A percentile compares a stretch with the other conserved stretches of the same genome.
Evolutionary conservation across 2,797 vertebrate genomes (phyloP).

Genomic region (Perodicticus potto): DNA sequence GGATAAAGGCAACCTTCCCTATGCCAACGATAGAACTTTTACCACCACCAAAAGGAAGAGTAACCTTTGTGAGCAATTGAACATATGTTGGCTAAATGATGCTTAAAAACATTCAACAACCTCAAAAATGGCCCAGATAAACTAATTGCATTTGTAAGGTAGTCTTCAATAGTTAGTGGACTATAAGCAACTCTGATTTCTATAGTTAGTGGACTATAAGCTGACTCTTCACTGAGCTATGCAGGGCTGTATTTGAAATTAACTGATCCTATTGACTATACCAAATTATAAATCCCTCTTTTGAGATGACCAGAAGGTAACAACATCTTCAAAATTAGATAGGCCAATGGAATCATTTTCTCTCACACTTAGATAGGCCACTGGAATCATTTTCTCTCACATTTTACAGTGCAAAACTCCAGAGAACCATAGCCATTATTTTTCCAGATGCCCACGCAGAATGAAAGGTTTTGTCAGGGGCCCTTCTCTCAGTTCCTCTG

Average conservation of each 20-base stretch:
- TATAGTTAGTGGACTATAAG: neutral
- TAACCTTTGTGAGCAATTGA: neutral
- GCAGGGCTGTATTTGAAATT: slow-evolving; percentile 5
- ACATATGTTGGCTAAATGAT: neutral
- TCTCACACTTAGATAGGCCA: neutral
- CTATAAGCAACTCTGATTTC: neutral
- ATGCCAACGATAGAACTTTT: neutral
- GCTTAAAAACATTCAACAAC: neutral
- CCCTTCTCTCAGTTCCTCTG: neutral
- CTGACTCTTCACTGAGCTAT: neutral
- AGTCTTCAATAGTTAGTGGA: neutral
- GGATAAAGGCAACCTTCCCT: neutral
- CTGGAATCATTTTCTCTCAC: neutral
- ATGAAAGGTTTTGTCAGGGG: neutral
- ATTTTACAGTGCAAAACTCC: neutral
- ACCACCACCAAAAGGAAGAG: neutral
- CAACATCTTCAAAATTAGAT: neutral
- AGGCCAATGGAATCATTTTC: neutral
- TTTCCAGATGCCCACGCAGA: neutral
- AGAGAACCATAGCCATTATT: neutral
- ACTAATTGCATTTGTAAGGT: neutral
- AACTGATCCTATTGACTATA: neutral
- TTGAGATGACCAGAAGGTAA: neutral
- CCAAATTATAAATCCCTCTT: neutral
- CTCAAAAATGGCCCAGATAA: neutral